Base-by-base conservation (phyloP, 2,888 invertebrate species). In the Gasteruption jaculator region DNA sequence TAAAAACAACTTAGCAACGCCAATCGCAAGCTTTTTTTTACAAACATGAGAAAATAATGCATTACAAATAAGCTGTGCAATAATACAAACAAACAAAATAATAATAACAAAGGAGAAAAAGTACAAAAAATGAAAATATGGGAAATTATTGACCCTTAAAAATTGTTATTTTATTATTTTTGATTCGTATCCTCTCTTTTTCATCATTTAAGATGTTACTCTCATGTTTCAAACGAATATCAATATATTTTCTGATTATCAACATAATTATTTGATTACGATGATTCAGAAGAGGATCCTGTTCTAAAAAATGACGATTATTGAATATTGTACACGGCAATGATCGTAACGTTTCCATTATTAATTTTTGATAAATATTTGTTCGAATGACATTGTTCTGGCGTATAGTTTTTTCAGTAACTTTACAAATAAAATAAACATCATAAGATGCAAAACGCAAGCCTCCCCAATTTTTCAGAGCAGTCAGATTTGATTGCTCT, bases 401-500 rank as follows among this genome's bases (percentile, higher is more conserved):
- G 19, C 43, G 37, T 6, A 43, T 38, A 11, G 35, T 31, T 38
- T 39, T 41, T 41, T 46, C 46, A 8, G 34, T 30, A 7, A 7
- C 14, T 26, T 31, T 27, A 33, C 46, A 46, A 30, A 46, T 46
- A 18, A 27, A 30, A 40, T 43, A 21, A 2, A 40, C 46, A 21
- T 43, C 46, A 41, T 40, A 37, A 30, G 46, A 43, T 10, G 46
- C 43, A 38, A 33, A 41, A 3, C 33, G 18, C 11, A 44, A 36
- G 8, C 41, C 41, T 11, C 36, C 44, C n/a, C 43, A 22, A 44
- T 47, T 44, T 44, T 44, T 47, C 20, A 38, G 25, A 8, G 21
- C 10, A n/a, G 39, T 47, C 7, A 47, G 24, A n/a, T n/a, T n/a
- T n/a, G n/a, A n/a, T n/a, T n/a, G n/a, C n/a, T n/a, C n/a, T n/a